Percentiles rank a stretch among this genome's conserved stretches.
Conservation (phyloP, 2,797 vertebrate genomes). For the Neoniphon sammara region DNA sequence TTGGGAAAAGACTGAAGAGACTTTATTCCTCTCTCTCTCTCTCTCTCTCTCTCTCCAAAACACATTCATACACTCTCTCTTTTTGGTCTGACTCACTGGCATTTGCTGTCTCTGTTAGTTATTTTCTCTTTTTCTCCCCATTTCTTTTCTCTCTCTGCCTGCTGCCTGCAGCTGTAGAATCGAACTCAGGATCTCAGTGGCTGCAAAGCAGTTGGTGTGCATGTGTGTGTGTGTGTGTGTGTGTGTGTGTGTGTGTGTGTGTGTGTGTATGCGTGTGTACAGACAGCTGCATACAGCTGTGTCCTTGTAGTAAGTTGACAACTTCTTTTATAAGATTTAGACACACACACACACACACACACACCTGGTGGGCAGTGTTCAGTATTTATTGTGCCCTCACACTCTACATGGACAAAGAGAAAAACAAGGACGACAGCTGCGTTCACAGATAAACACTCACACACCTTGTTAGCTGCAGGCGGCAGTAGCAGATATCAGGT, state of each 20-base stretch:
- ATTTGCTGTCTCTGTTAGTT: conserved; percentile 13
- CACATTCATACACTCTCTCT: conserved; percentile 29
- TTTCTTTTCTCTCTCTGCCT: conserved; percentile 26
- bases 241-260: too few relatives aligned
- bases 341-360: conserved; percentile 13
- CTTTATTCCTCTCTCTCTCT: background rate
- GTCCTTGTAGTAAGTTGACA: conserved; percentile 36
- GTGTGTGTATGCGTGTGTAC: conserved; percentile 34
- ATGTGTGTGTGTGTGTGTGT: too few relatives aligned
- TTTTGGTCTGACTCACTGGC: conserved; percentile 20
- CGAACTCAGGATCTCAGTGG: background rate
- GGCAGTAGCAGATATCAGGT: background rate
- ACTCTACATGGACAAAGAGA: conserved; percentile 11
- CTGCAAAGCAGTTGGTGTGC: conserved; percentile 25
- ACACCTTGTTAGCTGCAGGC: background rate
- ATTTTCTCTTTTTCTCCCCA: conserved; percentile 22
- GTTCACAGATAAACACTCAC: conserved; percentile 17
- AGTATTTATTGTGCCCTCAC: conserved; percentile 32
- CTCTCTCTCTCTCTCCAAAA: conserved; percentile 29
- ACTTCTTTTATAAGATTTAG: conserved; percentile 50
- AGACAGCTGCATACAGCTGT: conserved; percentile 72
- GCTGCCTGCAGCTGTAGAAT: conserved; percentile 28
- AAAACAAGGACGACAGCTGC: conserved; percentile 35
- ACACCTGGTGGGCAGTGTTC: conserved; percentile 14
- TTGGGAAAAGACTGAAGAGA: conserved; percentile 18